Evolutionary conservation across 2,888 invertebrate genomes (phyloP).

Genomic region (Xestia ashworthii): DNA sequence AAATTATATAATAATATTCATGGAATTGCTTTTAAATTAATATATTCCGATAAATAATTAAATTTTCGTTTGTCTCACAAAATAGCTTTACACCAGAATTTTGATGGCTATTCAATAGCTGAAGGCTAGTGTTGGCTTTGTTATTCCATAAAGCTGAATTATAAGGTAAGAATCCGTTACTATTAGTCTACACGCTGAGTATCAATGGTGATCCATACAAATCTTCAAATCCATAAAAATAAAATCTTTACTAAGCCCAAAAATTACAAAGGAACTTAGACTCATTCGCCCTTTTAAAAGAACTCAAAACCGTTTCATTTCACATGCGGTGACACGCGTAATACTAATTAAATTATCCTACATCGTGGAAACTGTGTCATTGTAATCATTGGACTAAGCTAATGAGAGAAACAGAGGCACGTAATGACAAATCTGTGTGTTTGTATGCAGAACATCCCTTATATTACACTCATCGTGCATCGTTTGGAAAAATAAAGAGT

Average conservation of each 20-base stretch:
- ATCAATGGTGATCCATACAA: not conserved
- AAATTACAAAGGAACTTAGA: not conserved
- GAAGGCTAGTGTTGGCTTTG: too few species aligned
- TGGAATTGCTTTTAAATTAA: too few species aligned
- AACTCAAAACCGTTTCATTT: slow-evolving; percentile 25
- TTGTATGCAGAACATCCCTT: not conserved
- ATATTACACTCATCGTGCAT: not conserved
- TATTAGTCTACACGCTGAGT: not conserved
- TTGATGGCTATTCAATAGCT: not conserved
- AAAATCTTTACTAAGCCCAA: not conserved
- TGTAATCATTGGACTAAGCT: slow-evolving; percentile 43
- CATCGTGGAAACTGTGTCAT: slow-evolving; percentile 64
- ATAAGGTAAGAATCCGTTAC: not conserved
- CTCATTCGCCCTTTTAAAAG: slow-evolving; percentile 22
- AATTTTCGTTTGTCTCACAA: not conserved
- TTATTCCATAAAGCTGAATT: not conserved
- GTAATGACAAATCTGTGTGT: slow-evolving; percentile 34
- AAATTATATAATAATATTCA: too few species aligned
- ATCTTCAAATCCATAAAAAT: too few species aligned
- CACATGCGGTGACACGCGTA: slow-evolving; percentile 39
- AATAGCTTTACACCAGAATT: not conserved
- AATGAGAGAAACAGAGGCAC: slow-evolving; percentile 54
- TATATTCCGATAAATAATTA: not conserved
- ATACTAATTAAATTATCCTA: slow-evolving; percentile 63
- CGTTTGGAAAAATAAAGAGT: not conserved